phyloP scores from a whole-genome alignment of 2,888 invertebrate genomes.

The Brassicogethes aeneus region DNA sequence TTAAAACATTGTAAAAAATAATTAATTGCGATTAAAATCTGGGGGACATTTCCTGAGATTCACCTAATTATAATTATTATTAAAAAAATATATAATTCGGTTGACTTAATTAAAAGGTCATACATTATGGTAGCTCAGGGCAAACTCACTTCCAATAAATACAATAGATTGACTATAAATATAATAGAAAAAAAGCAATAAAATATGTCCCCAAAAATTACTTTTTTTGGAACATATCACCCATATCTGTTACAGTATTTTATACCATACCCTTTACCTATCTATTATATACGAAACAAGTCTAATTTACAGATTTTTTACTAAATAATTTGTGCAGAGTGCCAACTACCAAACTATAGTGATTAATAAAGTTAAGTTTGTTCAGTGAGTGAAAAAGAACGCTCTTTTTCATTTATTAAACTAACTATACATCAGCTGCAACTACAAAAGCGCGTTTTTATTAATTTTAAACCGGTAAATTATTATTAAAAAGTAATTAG shows the following conservation, averaged over 20 bases:
- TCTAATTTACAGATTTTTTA: conserved; percentile 33
- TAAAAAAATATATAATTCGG: no score
- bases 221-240: not conserved
- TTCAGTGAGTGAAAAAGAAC: no score
- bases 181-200: conserved; percentile 7
- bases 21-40: no score
- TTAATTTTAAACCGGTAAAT: no score
- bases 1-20: no score
- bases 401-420: no score
- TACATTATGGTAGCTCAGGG: conserved; percentile 45
- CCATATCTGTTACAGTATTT: conserved; percentile 7
- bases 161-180: conserved; percentile 31
- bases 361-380: conserved; percentile 33
- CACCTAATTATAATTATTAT: no score
- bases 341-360: conserved; percentile 38
- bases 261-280: not conserved
- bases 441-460: no score
- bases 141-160: conserved; percentile 42
- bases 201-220: conserved; percentile 2
- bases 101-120: no score
- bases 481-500: no score
- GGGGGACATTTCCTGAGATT: no score
- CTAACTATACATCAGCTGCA: no score
- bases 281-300: conserved; percentile 11
- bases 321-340: conserved; percentile 35